phyloP scores from a whole-genome alignment of 2,888 invertebrate genomes.

The Sipha maydis region DNA sequence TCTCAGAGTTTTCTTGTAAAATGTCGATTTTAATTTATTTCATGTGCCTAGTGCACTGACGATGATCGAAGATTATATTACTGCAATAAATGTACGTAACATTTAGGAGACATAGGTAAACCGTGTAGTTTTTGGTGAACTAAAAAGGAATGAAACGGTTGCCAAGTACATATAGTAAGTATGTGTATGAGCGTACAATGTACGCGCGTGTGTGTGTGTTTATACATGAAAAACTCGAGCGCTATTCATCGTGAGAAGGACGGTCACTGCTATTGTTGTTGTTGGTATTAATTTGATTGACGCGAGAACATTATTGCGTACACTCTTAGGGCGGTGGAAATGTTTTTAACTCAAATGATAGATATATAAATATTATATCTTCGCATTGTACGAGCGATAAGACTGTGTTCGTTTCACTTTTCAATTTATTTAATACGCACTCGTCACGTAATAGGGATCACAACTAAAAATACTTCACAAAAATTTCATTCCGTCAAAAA shows the following conservation, averaged over 20 bases:
- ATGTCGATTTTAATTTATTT: conserved; percentile 53
- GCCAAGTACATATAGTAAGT: neutral
- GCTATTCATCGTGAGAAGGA: neutral
- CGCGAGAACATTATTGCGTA: neutral
- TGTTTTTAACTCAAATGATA: neutral
- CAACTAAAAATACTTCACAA: too few species aligned
- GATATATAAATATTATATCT: neutral
- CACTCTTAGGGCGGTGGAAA: neutral
- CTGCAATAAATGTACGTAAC: neutral
- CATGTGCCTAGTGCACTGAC: conserved; percentile 19
- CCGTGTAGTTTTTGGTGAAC: neutral
- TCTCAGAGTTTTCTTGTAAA: conserved; percentile 15
- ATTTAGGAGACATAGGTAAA: neutral
- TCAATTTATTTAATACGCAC: too few species aligned
- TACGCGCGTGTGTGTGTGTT: neutral
- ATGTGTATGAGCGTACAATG: neutral
- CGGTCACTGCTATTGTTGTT: neutral
- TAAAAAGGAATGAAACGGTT: neutral
- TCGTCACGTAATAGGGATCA: too few species aligned
- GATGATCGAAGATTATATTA: conserved; percentile 44
- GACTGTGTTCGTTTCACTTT: neutral
- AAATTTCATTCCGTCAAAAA: too few species aligned
- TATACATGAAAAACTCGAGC: neutral
- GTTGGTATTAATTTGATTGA: neutral
- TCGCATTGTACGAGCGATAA: neutral